Conservation (phyloP, 2,888 invertebrate genomes). For the Callyntrura sp. region DNA sequence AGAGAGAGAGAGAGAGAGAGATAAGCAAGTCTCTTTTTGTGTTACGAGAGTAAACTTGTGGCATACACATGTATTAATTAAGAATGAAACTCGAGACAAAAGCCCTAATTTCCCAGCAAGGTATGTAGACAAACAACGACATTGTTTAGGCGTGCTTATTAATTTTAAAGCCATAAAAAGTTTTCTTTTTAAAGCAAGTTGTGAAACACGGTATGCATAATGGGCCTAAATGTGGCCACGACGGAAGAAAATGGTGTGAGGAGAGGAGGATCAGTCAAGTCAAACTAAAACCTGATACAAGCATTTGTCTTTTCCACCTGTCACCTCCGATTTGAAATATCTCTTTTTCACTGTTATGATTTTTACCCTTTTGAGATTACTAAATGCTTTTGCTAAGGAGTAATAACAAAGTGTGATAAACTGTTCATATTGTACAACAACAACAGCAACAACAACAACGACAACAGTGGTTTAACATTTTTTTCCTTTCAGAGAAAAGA, state of each 20-base stretch:
- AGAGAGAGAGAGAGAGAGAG: not conserved
- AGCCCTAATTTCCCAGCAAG: conserved; percentile 61
- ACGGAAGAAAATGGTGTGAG: not conserved
- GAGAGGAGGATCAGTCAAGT: not conserved
- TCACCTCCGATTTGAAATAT: conserved; percentile 28
- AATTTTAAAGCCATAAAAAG: not conserved
- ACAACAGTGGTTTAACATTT: not conserved
- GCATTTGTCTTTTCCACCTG: conserved; percentile 44
- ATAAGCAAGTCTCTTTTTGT: not conserved
- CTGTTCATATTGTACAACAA: conserved; percentile 9
- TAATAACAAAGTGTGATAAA: conserved; percentile 19
- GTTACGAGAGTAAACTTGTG: not conserved
- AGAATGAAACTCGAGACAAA: conserved; percentile 60
- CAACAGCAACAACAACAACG: too few species aligned
- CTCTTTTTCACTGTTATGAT: not conserved
- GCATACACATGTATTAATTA: conserved; percentile 25
- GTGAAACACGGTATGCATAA: not conserved
- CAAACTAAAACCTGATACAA: not conserved
- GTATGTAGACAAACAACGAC: conserved; percentile 7
- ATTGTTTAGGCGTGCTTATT: conserved; percentile 13
- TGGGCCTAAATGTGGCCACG: not conserved
- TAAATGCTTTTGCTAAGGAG: not conserved
- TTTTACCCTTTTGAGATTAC: not conserved
- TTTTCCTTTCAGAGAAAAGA: not conserved
- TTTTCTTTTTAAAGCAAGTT: not conserved